Conservation (phyloP, 2,113 vertebrate species). For the Entomyzon cyanotis region DNA sequence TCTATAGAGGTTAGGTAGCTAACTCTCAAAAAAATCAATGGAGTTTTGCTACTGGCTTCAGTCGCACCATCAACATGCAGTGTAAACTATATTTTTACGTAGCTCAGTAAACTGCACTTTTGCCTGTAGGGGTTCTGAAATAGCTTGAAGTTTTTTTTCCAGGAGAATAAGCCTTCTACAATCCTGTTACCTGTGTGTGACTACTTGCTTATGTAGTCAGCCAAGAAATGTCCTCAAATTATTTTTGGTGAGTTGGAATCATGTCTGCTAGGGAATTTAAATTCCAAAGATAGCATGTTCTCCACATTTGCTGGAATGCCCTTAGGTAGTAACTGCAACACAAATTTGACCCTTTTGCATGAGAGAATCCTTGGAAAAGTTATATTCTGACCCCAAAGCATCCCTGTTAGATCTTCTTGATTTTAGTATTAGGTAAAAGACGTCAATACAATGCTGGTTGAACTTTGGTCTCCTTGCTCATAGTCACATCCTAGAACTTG, state of each 20-base stretch:
- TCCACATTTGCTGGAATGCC: not conserved
- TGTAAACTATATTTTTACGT: not conserved
- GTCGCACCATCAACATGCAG: not conserved
- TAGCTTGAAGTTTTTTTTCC: not conserved
- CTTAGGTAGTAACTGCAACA: not conserved
- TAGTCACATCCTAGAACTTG: not conserved
- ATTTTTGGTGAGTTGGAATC: not conserved
- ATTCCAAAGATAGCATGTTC: not conserved
- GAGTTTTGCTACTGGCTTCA: not conserved
- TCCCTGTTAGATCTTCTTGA: not conserved
- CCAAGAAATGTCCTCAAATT: not conserved
- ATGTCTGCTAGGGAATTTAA: not conserved
- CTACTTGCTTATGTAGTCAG: not conserved
- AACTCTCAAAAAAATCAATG: not conserved
- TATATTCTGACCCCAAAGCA: not conserved
- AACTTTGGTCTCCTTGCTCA: not conserved
- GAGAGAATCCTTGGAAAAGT: not conserved
- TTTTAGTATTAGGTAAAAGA: not conserved
- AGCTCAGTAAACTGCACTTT: not conserved
- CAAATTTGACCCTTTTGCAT: not conserved
- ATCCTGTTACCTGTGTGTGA: not conserved
- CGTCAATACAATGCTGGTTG: fast-evolving
- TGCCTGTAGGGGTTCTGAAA: not conserved
- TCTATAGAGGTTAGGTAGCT: not conserved
- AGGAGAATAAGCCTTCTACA: not conserved